phyloP scores from a whole-genome alignment of 2,888 invertebrate species.

The Acheta domesticus region DNA sequence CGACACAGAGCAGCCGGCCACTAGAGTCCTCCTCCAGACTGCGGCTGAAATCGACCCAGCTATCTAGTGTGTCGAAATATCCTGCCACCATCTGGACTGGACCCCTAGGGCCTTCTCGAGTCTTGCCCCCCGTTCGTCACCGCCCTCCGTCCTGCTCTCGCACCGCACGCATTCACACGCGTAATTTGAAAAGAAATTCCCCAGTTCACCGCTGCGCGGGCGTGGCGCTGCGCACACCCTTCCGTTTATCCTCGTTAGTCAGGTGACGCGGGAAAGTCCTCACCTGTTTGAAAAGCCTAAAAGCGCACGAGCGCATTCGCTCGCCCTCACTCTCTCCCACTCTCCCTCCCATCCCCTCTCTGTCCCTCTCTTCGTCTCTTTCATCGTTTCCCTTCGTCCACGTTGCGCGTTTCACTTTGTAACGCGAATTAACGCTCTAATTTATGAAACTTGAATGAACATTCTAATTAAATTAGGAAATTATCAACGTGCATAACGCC shows the following conservation, averaged over 20 bases:
- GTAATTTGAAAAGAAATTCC: too few relatives aligned
- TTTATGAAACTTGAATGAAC: slow-evolving; percentile 7
- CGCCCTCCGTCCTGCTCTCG: too few relatives aligned
- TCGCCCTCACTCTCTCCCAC: not conserved
- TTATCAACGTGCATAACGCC: not conserved
- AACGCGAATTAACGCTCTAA: not conserved
- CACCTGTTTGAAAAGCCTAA: not conserved
- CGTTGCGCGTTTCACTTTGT: not conserved
- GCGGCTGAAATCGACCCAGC: too few relatives aligned
- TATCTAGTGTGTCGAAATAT: too few relatives aligned
- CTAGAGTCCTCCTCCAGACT: too few relatives aligned
- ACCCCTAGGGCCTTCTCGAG: too few relatives aligned
- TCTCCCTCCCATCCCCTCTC: not conserved
- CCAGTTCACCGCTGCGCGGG: not conserved
- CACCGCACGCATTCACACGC: too few relatives aligned
- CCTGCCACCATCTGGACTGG: too few relatives aligned
- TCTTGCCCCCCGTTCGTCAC: too few relatives aligned
- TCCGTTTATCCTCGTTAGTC: not conserved
- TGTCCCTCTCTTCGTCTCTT: not conserved
- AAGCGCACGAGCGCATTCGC: too few relatives aligned
- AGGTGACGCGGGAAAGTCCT: not conserved
- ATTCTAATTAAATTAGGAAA: slow-evolving; percentile 18
- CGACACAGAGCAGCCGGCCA: too few relatives aligned
- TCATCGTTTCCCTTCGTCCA: too few relatives aligned
- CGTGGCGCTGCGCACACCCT: not conserved